These are phyloP conservation scores for Heliocidaris erythrogramma DNA, from an alignment of 35 echinoderm and acorn worm genomes.

Conservation along the genomic window DNA sequence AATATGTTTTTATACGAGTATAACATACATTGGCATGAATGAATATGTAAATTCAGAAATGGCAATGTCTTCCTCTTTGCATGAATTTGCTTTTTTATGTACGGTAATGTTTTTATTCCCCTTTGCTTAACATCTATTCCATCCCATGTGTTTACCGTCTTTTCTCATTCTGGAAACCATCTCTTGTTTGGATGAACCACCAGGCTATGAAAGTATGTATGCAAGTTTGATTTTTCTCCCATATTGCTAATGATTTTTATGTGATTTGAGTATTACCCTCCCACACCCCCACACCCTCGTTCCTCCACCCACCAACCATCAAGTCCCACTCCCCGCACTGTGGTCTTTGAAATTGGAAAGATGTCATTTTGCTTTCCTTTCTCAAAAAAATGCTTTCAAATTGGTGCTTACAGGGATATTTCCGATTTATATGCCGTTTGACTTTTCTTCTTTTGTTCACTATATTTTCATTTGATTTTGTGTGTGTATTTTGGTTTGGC, in stretches of 20 bases:
- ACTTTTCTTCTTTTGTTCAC: no score
- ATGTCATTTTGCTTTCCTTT: no score
- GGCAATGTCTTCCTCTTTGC: not conserved
- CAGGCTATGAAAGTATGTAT: constrained; percentile 87
- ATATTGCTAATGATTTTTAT: no score
- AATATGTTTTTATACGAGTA: not conserved
- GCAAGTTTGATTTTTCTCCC: not conserved
- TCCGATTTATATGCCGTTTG: no score
- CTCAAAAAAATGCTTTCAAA: no score
- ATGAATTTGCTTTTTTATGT: not conserved
- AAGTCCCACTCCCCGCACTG: no score
- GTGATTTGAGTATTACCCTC: not conserved
- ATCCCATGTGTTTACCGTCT: not conserved
- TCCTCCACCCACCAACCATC: no score
- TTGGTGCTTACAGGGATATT: no score
- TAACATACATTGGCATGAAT: not conserved
- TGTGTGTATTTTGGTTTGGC: no score
- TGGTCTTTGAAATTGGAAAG: no score
- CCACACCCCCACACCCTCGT: not conserved
- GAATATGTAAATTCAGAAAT: not conserved
- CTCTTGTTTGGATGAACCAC: not conserved
- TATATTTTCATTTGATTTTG: no score
- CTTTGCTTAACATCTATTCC: not conserved
- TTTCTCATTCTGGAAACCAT: constrained; percentile 22
- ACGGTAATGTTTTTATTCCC: not conserved